Conservation (phyloP, 2,797 vertebrate genomes). For the Eutrigla gurnardus region DNA sequence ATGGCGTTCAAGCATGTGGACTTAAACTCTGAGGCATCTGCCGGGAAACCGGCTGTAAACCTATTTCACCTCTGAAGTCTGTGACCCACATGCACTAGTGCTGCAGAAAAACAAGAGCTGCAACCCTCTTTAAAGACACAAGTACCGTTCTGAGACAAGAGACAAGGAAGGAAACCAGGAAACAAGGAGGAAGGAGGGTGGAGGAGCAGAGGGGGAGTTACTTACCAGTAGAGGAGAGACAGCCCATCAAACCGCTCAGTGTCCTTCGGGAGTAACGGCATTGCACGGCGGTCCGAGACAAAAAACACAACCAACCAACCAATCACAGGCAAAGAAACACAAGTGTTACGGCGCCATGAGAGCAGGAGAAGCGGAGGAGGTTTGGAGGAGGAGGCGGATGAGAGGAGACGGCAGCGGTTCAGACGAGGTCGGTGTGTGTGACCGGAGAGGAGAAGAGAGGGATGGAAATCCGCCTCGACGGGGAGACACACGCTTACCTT, state of each 20-base stretch:
- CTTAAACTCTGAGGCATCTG: conserved; percentile 45
- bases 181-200: neutral
- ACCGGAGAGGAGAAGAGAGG: conserved; percentile 51
- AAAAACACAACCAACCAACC: conserved; percentile 1
- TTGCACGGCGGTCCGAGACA: conserved; percentile 56
- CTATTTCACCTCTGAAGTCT: conserved; percentile 35
- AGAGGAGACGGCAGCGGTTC: conserved; percentile 62
- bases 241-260: conserved; percentile 86
- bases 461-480: conserved; percentile 77
- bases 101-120: conserved; percentile 7
- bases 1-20: conserved; percentile 29
- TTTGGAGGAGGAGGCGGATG: conserved; percentile 42
- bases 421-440: conserved; percentile 72
- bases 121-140: neutral
- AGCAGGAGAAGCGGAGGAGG: neutral
- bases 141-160: neutral
- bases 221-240: conserved; percentile 90
- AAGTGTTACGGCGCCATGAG: conserved; percentile 29
- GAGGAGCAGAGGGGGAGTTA: conserved; percentile 19
- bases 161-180: neutral
- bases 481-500: conserved; percentile 78
- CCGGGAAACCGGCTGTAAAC: conserved; percentile 30
- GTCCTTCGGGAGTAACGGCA: conserved; percentile 87
- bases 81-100: conserved; percentile 33
- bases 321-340: conserved; percentile 5